Evolutionary conservation across 2,113 vertebrate genomes (phyloP), one percentile per base, ranked within the genome.

Genomic region (Heterotilapia buettikoferi): DNA sequence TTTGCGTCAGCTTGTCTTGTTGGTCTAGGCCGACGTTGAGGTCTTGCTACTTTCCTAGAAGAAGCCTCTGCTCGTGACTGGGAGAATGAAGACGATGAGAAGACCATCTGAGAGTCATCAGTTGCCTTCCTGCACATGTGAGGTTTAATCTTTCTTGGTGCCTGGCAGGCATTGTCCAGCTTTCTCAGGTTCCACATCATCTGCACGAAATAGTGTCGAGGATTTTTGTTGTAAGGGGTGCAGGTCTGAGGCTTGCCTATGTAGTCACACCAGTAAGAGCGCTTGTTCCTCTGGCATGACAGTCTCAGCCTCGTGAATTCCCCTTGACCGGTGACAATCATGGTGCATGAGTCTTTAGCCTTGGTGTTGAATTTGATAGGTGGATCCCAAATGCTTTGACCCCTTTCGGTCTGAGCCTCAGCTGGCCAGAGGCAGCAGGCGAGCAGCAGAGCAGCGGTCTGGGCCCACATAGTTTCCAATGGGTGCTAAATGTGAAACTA

Each of bases 191-290:
- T 94, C 45, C 90, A 90, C 1, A 96, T 96, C 0, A 97, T 95
- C 94, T 97, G 97, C 29, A 95, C 93, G 90, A 97, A 98, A 93
- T 96, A 98, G 33, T 96, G 95, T 9, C 95, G 95, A 8, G 96
- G 97, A 52, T 97, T 97, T 78, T 94, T 96, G 90, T 92, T 96
- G 91, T 97, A 98, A 26, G 95, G 19, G 61, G 93, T 95, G 80
- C 97, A 98, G 36, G 92, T 45, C 0, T 95, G 84, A 0, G 97
- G 97, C 47, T 94, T 96, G 43, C 97, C 97, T 7, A 82, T 33
- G 68, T 97, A 98, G 24, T 98, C 97, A 63, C 97, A 98, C 97
- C 96, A 97, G 93, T 97, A 98, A 1, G 92, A 92, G 38, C 85
- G 85, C 59, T 57, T 85, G 50, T 14, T 85, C 33, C 94, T 92